Evolutionary conservation across 2,888 invertebrate species (phyloP).

Genomic region (Petrolisthes manimaculis): DNA sequence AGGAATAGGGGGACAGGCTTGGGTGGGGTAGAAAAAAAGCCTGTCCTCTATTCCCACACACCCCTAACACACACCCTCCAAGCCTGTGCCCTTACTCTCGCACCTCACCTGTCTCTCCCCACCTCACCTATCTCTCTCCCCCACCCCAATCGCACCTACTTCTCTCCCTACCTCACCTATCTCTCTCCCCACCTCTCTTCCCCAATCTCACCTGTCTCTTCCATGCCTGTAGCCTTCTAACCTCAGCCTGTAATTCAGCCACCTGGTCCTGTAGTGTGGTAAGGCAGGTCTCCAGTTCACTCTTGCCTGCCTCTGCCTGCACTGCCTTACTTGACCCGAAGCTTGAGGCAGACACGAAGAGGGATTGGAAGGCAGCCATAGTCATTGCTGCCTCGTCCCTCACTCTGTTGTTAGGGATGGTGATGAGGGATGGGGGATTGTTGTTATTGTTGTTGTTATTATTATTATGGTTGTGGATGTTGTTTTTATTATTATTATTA

Average conservation of each 20-base stretch:
- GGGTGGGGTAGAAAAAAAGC: too few relatives aligned
- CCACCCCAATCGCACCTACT: neutral
- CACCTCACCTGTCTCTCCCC: neutral
- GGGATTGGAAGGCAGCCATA: constrained; percentile 59
- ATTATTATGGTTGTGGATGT: neutral
- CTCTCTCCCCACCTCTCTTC: neutral
- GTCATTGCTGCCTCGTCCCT: constrained; percentile 64
- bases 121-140: neutral
- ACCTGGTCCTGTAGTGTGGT: constrained; percentile 55
- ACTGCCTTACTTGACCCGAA: constrained; percentile 63
- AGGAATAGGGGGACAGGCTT: too few relatives aligned
- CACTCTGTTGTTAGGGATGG: constrained; percentile 33
- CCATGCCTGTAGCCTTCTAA: constrained; percentile 63
- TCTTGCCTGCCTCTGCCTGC: constrained; percentile 60
- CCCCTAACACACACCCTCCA: neutral
- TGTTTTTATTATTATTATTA: neutral
- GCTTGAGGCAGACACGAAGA: constrained; percentile 61
- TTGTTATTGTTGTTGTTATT: too few relatives aligned
- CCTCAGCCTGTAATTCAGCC: constrained; percentile 57
- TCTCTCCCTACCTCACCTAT: neutral
- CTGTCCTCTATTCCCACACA: too few relatives aligned
- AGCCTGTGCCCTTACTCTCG: neutral
- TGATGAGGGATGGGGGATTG: too few relatives aligned
- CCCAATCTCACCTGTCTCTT: constrained; percentile 48
- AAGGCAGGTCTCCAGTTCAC: constrained; percentile 60